Evolutionary conservation across 2,113 vertebrate species (phyloP).

Genomic region (Ciconia maguari): DNA sequence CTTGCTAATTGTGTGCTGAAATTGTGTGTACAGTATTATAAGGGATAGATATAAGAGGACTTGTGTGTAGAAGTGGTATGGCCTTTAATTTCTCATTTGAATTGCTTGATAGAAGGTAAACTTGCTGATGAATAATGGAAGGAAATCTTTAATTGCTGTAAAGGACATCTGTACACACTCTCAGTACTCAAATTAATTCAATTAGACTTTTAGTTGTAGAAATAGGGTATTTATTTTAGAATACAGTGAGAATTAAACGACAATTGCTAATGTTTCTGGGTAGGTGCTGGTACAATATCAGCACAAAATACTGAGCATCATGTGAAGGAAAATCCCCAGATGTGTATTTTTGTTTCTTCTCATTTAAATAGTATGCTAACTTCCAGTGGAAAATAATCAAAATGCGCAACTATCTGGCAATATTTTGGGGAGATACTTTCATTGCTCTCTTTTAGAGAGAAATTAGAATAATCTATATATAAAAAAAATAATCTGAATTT

Average conservation of each 20-base stretch:
- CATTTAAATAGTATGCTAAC: background rate
- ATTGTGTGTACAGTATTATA: background rate
- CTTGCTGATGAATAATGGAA: background rate
- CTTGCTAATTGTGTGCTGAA: background rate
- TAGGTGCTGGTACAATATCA: background rate
- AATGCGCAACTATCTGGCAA: background rate
- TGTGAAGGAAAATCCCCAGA: background rate
- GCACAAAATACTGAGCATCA: background rate
- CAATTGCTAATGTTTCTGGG: background rate
- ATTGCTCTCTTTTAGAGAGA: background rate
- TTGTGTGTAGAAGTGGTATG: background rate
- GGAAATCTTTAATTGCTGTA: background rate
- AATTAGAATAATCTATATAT: background rate
- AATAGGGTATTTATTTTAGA: background rate
- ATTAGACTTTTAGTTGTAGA: background rate
- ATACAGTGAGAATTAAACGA: background rate
- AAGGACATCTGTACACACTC: background rate
- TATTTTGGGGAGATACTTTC: background rate
- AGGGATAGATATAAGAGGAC: background rate
- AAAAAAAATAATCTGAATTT: background rate
- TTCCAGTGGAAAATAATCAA: background rate
- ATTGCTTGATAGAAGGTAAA: background rate
- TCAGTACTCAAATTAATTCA: background rate
- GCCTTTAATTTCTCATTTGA: background rate
- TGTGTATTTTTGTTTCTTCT: background rate